Conservation (phyloP, 2,797 vertebrate species). For the Phrynocephalus guinanensis region DNA sequence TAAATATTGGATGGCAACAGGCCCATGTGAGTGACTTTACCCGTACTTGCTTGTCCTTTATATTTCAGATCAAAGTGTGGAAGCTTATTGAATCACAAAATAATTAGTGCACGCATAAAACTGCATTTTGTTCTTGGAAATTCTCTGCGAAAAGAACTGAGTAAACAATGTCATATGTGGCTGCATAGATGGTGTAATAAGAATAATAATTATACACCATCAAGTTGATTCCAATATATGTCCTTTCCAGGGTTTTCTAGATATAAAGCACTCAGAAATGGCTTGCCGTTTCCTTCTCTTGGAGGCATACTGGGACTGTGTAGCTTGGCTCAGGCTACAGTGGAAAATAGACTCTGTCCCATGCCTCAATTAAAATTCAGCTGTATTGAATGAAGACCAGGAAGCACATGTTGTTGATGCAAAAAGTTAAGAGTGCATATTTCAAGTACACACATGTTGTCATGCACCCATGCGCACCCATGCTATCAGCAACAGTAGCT, state of each 20-base stretch:
- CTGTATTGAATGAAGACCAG: background rate
- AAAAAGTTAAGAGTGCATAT: background rate
- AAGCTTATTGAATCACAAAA: constrained; percentile 59
- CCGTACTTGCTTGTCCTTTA: constrained; percentile 30
- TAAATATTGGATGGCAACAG: background rate
- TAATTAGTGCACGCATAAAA: constrained; percentile 54
- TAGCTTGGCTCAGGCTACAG: no score
- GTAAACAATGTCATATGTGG: constrained; percentile 39
- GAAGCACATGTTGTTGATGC: background rate
- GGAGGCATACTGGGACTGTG: background rate
- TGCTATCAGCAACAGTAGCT: no score
- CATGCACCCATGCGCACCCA: background rate
- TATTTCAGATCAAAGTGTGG: constrained; percentile 58
- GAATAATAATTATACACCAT: no score
- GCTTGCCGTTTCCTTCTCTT: background rate
- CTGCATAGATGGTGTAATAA: background rate
- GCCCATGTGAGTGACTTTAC: background rate
- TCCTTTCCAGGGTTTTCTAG: no score
- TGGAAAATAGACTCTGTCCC: no score
- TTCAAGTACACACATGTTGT: background rate
- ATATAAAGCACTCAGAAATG: no score
- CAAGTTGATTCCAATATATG: no score
- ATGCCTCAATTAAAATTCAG: no score
- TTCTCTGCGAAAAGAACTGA: constrained; percentile 43
- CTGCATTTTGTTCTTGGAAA: constrained; percentile 36